Base-by-base conservation (phyloP, 2,113 vertebrate species). In the Pimephales promelas region DNA sequence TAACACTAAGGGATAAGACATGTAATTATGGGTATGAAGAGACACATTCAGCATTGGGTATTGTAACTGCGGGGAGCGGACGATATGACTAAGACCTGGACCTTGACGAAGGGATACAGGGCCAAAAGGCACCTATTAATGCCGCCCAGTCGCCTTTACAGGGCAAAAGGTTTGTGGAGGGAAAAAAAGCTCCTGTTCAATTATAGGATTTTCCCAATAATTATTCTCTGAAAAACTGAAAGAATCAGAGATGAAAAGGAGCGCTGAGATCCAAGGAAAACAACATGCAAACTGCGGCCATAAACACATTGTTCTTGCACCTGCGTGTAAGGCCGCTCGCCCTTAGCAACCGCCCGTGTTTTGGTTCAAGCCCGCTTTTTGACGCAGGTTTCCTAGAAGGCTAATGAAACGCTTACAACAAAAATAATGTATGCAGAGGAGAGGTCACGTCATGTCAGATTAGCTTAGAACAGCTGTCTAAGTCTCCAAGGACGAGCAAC, bases 391-490 rank as follows among this genome's bases (percentile, higher is more conserved):
- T 88, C 82, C 88, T 86, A 52, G 85, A 83, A 86, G 84, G 84
- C 84, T 88, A 91, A 92, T 90, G 52, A 89, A 83, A 86, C 40
- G 70, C 89, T 90, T 87, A 89, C 89, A 85, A 59, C 81, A 87
- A 88, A 86, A 90, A 90, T 88, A 82, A 83, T 84, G 86, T 84
- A 83, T 76, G 82, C 61, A 83, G 40, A 66, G 75, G 78, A 87
- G 75, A 90, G 89, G 79, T 88, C 83, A 88, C 84, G 82, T 91
- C 89, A 90, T 81, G 88, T 82, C 26, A 59, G 85, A 83, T 72
- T 84, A 88, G 89, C 85, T 85, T 79, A 74, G 72, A 85, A 86
- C 89, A 92, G 89, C 88, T 91, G 90, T 89, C 79, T 45, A 26
- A 57, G 54, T 81, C 78, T 79, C 31, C n/a, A 28, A 81, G 62